phyloP scores from a whole-genome alignment of 37 sponge, comb jelly and placozoan genomes.

The Halichondria panicea region DNA sequence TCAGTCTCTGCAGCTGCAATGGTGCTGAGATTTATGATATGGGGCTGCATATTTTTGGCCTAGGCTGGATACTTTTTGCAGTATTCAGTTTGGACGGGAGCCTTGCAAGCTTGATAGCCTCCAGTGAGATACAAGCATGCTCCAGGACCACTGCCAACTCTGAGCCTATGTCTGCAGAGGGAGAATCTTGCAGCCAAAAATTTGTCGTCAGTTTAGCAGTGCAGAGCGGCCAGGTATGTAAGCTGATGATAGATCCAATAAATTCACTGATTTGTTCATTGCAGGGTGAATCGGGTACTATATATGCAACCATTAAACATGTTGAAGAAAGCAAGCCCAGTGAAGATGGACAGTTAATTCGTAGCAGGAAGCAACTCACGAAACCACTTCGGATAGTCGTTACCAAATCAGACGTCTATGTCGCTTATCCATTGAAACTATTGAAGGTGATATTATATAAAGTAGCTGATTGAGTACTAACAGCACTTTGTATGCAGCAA shows the following conservation, averaged over 20 bases:
- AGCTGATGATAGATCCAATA: not conserved
- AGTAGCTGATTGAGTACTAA: not conserved
- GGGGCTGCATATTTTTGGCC: no score
- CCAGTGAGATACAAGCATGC: slow-evolving; percentile 71
- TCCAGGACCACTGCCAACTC: not conserved
- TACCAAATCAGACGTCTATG: slow-evolving; percentile 62
- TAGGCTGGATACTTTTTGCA: no score
- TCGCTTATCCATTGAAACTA: slow-evolving; percentile 61
- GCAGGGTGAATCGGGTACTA: slow-evolving; percentile 55
- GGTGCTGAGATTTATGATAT: no score
- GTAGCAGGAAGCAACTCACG: slow-evolving; percentile 56
- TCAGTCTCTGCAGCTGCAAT: no score
- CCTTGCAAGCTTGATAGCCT: slow-evolving; percentile 66
- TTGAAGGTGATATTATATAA: slow-evolving; percentile 23
- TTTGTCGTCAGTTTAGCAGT: slow-evolving; percentile 74
- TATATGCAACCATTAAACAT: slow-evolving; percentile 59
- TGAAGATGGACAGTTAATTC: not conserved
- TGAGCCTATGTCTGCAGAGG: slow-evolving; percentile 51
- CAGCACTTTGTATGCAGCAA: slow-evolving; percentile 7
- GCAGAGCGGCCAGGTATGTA: slow-evolving; percentile 68
- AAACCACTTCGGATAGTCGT: slow-evolving; percentile 82
- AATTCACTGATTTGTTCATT: not conserved
- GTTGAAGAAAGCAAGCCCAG: slow-evolving; percentile 41
- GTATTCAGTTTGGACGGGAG: no score
- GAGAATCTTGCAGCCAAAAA: slow-evolving; percentile 63